A percentile compares a stretch with the other conserved stretches of the same genome.
Evolutionary conservation across 1,140 invertebrate species (phyloP).

Genomic region (Bombus soroeensis): DNA sequence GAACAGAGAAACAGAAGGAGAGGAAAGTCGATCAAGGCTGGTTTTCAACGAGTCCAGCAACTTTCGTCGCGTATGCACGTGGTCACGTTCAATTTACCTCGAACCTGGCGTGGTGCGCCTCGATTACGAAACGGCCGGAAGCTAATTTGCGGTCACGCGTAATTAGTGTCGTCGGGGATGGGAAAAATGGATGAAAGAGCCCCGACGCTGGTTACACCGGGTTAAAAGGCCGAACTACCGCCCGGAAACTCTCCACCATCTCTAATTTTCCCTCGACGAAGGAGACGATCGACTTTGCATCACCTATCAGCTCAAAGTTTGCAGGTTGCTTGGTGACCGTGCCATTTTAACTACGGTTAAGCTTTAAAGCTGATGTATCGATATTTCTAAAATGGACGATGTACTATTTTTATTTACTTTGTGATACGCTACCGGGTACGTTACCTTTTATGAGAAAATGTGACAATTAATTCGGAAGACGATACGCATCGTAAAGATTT

Average conservation of each 20-base stretch:
- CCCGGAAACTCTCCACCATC: no score
- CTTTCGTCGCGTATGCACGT: constrained; percentile 6
- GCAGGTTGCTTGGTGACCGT: neutral
- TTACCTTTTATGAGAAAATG: no score
- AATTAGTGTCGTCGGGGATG: constrained; percentile 32
- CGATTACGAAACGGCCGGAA: constrained; percentile 20
- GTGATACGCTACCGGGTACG: no score
- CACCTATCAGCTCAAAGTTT: neutral
- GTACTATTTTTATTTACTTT: neutral
- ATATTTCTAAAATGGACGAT: neutral
- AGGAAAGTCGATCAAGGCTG: neutral
- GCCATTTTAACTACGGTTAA: neutral
- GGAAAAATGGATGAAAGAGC: constrained; percentile 28
- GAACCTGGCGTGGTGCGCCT: neutral
- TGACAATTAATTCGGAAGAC: no score
- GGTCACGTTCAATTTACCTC: constrained; percentile 34
- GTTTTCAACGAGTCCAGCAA: neutral
- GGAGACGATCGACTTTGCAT: neutral
- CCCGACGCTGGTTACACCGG: neutral
- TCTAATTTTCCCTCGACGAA: neutral
- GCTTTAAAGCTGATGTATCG: neutral
- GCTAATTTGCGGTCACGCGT: constrained; percentile 49
- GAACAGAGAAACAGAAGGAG: no score
- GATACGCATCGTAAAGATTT: no score
- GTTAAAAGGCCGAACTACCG: neutral